phyloP scores from a whole-genome alignment of 2,113 vertebrate genomes.

The Hoplias malabaricus region DNA sequence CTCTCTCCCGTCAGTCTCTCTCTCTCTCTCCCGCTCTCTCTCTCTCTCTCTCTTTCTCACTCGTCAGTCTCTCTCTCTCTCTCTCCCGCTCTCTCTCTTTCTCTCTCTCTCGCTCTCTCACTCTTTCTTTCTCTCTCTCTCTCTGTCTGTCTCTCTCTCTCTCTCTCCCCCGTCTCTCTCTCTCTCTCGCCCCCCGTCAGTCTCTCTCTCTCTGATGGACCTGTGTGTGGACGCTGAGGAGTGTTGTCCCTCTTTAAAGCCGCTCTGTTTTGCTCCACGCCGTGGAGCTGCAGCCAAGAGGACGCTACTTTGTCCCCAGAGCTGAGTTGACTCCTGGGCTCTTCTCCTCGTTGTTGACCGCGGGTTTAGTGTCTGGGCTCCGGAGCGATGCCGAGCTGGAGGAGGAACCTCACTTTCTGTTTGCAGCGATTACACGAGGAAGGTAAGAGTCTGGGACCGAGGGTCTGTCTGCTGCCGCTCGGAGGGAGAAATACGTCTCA shows the following conservation, averaged over 20 bases:
- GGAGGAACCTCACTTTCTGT: constrained; percentile 80
- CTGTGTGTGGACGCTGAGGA: constrained; percentile 7
- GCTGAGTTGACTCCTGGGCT: background rate
- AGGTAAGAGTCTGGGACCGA: constrained; percentile 68
- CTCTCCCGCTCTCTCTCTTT: background rate
- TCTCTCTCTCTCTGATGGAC: constrained; percentile 23
- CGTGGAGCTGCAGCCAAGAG: background rate
- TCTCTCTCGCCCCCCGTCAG: background rate
- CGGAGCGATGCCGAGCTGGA: constrained; percentile 81
- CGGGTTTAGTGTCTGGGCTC: background rate
- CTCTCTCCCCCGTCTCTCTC: constrained; percentile 5
- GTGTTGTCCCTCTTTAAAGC: background rate
- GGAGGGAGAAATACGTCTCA: too few relatives aligned
- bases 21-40: background rate
- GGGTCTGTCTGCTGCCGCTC: background rate
- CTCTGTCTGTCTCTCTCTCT: background rate
- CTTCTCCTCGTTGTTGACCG: background rate
- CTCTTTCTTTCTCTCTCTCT: background rate
- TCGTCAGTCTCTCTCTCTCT: background rate
- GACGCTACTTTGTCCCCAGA: background rate
- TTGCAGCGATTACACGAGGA: constrained; percentile 85
- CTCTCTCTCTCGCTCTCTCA: background rate
- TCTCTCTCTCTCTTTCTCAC: background rate
- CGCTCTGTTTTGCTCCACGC: constrained; percentile 2
- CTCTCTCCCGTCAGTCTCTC: background rate